phyloP scores from a whole-genome alignment of 2,797 vertebrate genomes.

The Petrocephalus sullivani region DNA sequence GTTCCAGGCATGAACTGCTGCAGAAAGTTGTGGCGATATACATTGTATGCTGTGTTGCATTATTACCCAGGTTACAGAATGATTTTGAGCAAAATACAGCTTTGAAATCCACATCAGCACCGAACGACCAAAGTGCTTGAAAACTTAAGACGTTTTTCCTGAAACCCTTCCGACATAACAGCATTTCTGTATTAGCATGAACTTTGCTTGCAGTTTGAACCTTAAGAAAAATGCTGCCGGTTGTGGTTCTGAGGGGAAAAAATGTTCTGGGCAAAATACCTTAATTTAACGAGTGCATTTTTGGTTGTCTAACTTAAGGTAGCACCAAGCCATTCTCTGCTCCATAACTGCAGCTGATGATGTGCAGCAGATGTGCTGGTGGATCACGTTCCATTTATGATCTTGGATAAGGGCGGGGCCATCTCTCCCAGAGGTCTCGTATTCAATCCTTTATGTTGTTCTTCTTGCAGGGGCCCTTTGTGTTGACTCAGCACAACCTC shows the following conservation, averaged over 20 bases:
- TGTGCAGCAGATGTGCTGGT: neutral
- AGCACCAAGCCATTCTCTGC: neutral
- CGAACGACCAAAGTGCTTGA: neutral
- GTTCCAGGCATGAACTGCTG: neutral
- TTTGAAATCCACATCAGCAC: neutral
- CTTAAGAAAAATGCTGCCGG: neutral
- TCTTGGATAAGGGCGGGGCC: neutral
- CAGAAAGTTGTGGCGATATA: neutral
- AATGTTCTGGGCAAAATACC: neutral
- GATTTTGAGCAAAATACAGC: neutral
- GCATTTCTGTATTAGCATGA: neutral
- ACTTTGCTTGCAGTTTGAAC: conserved; percentile 9
- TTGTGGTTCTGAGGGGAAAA: conserved; percentile 6
- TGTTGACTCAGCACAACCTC: conserved; percentile 6
- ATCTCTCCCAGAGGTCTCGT: neutral
- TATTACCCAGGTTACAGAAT: neutral
- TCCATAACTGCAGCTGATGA: neutral
- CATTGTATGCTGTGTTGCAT: neutral
- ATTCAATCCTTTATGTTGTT: neutral
- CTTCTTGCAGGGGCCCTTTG: neutral
- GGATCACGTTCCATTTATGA: neutral
- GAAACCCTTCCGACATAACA: neutral
- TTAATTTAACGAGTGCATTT: conserved; percentile 6
- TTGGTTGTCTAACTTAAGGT: neutral
- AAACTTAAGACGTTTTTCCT: neutral